These are phyloP conservation scores for Eueides isabella DNA, from an alignment of 1,140 invertebrate genomes.

Conservation along the genomic window DNA sequence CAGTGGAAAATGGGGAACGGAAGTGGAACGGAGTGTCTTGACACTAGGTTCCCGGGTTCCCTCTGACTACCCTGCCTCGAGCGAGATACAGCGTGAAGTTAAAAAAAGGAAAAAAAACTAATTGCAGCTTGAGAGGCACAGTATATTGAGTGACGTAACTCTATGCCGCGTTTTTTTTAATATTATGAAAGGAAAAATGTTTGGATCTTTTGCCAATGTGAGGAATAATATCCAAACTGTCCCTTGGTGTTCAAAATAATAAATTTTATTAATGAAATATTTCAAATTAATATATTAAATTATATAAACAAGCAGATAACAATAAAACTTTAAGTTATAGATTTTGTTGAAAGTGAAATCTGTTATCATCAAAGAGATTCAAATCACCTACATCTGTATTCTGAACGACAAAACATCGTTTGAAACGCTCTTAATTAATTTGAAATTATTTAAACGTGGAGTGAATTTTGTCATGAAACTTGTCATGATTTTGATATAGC, in stretches of 20 bases:
- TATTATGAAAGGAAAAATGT: no score
- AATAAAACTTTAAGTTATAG: background rate
- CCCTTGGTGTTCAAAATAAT: no score
- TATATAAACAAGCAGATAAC: background rate
- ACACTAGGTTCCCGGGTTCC: no score
- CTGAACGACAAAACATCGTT: background rate
- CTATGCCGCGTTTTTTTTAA: background rate
- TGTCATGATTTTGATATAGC: background rate
- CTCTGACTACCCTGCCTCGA: no score
- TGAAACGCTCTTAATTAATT: background rate
- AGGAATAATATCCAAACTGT: no score
- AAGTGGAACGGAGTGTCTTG: no score
- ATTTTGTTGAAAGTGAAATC: background rate
- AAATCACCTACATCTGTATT: background rate
- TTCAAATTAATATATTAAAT: background rate
- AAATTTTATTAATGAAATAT: no score
- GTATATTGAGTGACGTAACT: background rate
- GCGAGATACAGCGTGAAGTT: no score
- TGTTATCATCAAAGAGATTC: conserved; percentile 1
- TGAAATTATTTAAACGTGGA: background rate
- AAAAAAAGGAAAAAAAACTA: no score
- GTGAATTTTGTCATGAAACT: background rate
- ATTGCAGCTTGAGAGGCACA: no score
- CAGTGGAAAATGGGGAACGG: no score
- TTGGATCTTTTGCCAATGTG: no score